Evolutionary conservation across 2,888 invertebrate genomes (phyloP).

Genomic region (Tipula helvola): DNA sequence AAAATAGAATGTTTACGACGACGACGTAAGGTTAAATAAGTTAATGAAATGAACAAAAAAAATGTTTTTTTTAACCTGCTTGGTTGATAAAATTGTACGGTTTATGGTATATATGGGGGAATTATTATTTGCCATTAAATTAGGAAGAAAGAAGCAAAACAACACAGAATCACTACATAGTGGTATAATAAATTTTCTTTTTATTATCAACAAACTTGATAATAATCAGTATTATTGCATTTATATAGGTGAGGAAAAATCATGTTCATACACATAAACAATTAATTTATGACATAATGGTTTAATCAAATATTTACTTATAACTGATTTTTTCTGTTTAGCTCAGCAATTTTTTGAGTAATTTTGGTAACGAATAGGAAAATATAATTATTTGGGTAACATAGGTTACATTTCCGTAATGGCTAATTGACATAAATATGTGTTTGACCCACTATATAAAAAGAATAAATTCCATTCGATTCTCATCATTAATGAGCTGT

Average conservation of each 20-base stretch:
- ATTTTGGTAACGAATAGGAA: background rate
- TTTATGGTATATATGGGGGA: background rate
- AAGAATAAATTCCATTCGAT: too few species aligned
- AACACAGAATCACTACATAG: background rate
- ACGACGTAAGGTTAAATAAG: background rate
- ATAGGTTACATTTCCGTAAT: background rate
- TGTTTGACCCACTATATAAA: too few species aligned
- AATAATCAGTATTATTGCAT: background rate
- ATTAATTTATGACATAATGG: background rate
- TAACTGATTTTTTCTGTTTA: background rate
- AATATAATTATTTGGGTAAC: background rate
- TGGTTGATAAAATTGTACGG: background rate
- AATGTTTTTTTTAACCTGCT: background rate
- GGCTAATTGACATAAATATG: background rate
- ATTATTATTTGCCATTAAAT: background rate
- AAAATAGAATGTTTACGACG: background rate
- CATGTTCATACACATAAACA: background rate
- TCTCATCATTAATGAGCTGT: too few species aligned
- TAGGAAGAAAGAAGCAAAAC: background rate
- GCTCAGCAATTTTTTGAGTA: background rate
- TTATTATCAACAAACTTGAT: background rate
- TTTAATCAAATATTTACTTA: background rate
- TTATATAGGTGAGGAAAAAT: background rate
- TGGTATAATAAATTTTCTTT: background rate
- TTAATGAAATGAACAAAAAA: background rate